Conservation (phyloP, 2,888 invertebrate genomes). For the Hololepta plana region DNA sequence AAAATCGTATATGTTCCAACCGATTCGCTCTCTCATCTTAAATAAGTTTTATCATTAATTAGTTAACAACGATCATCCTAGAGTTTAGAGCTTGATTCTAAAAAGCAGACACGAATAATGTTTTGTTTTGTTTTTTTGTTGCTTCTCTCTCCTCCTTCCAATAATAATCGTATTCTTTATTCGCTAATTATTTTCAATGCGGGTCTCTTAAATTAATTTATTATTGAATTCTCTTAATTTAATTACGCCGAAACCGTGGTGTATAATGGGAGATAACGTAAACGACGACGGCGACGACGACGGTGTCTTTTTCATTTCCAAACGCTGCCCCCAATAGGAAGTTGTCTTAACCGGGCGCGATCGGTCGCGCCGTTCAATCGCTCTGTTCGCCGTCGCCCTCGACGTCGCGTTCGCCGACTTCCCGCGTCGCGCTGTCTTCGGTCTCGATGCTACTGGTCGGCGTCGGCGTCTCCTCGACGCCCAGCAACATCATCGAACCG, state of each 20-base stretch:
- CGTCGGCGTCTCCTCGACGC: constrained; percentile 32
- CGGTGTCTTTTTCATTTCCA: too few species aligned
- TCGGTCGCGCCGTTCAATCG: constrained; percentile 23
- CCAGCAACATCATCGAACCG: constrained; percentile 14
- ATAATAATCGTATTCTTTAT: too few species aligned
- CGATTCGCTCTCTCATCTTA: too few species aligned
- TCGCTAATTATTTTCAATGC: too few species aligned
- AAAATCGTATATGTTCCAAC: constrained; percentile 14
- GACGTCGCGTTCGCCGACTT: constrained; percentile 34
- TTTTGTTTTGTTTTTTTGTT: constrained; percentile 8
- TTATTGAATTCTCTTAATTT: too few species aligned
- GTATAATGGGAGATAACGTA: too few species aligned
- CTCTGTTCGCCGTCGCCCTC: constrained; percentile 40
- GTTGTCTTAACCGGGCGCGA: too few species aligned
- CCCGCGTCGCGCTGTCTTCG: constrained; percentile 34
- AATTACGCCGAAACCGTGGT: too few species aligned
- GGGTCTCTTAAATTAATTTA: too few species aligned
- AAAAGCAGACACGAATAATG: constrained; percentile 19
- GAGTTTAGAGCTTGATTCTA: constrained; percentile 27
- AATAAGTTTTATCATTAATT: constrained; percentile 22
- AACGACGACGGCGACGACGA: too few species aligned
- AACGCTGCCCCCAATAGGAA: too few species aligned
- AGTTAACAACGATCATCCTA: constrained; percentile 28
- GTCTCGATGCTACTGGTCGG: constrained; percentile 40
- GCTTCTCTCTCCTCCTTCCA: too few species aligned